A percentile compares a stretch with the other conserved stretches of the same genome.
These are phyloP conservation scores for Raja brachyura DNA, from an alignment of 2,113 vertebrate genomes.

Conservation along the genomic window DNA sequence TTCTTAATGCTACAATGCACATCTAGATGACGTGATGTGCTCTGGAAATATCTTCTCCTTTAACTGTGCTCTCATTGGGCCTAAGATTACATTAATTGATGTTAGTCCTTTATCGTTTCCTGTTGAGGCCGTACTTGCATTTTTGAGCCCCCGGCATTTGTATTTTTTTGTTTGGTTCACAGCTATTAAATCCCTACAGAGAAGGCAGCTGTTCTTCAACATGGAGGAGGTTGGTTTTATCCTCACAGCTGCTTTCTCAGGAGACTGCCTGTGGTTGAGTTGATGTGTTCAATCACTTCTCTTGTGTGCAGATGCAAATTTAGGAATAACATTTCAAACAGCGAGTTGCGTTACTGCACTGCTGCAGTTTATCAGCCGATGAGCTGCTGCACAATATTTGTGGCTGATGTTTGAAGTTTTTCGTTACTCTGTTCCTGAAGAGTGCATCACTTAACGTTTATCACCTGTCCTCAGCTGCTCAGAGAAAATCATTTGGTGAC, in stretches of 20 bases:
- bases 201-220: constrained; percentile 1
- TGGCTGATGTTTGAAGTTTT: not conserved
- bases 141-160: not conserved
- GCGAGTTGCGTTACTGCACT: not conserved
- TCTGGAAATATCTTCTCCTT: not conserved
- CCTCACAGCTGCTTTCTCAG: constrained; percentile 27
- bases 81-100: not conserved
- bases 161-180: constrained; percentile 19
- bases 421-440: not conserved
- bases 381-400: not conserved
- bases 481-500: not conserved
- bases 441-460: not conserved
- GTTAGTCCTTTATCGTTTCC: constrained; percentile 22
- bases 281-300: not conserved
- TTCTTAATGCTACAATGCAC: not conserved
- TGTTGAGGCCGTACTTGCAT: constrained; percentile 5
- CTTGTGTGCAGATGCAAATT: not conserved
- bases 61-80: not conserved
- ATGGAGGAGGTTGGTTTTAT: constrained; percentile 5
- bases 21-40: not conserved
- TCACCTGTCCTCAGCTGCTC: not conserved
- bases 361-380: not conserved
- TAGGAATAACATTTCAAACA: not conserved
- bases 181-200: constrained; percentile 11
- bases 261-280: constrained; percentile 4